phyloP scores from a whole-genome alignment of 2,797 vertebrate genomes.

The Podarcis lilfordi region DNA sequence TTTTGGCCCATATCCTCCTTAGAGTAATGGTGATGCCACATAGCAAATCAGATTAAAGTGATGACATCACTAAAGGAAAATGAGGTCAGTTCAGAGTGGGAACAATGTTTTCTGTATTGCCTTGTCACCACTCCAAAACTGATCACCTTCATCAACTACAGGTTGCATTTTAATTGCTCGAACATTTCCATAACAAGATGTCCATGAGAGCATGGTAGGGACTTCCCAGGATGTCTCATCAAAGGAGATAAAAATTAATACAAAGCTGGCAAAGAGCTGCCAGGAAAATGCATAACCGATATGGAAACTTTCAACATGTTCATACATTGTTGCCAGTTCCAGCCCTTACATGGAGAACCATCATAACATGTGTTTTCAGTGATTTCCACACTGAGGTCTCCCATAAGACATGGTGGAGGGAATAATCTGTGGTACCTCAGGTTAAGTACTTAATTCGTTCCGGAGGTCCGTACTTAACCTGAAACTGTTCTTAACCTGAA shows the following conservation, averaged over 20 bases:
- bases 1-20: background rate
- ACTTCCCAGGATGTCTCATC: background rate
- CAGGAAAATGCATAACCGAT: background rate
- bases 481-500: too few species aligned
- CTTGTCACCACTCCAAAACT: background rate
- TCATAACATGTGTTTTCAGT: background rate
- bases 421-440: background rate
- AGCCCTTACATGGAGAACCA: background rate
- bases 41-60: background rate
- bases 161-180: background rate
- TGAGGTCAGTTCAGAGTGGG: background rate
- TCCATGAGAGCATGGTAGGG: background rate
- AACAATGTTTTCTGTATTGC: background rate
- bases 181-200: accelerated
- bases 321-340: background rate
- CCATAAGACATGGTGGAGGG: background rate
- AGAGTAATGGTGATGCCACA: background rate
- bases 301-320: background rate
- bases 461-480: too few species aligned
- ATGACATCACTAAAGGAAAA: background rate
- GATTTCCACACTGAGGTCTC: background rate
- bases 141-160: too few species aligned
- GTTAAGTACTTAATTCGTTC: too few species aligned
- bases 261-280: background rate
- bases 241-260: background rate